Evolutionary conservation across 2,888 invertebrate species (phyloP), one percentile per base, ranked within the genome.

Genomic region (Dyspetes luteomarginatus): DNA sequence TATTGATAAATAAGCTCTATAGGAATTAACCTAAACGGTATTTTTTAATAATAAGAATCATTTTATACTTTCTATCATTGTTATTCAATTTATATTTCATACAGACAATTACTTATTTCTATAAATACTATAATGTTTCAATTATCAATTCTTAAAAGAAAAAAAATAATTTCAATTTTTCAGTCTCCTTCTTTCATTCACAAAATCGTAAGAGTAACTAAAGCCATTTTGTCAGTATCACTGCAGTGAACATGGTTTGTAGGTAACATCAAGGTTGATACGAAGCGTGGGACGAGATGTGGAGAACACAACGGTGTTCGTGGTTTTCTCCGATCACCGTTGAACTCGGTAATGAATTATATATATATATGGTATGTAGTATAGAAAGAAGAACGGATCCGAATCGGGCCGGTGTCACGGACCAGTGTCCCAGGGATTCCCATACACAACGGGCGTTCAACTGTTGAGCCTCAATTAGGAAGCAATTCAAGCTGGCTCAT

Each of bases 401-500:
- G 62, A 68, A 19, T 62, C 41, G 62, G 50, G 62, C 24, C 19
- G 43, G 36, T 73, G 62, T 64, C 73, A 56, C 64, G 56, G 64
- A 64, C 64, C 43, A 64, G 64, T 73, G 64, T 81, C 72, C 64
- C 77, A 69, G 24, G 56, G 73, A 58, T 58, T 43, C 68, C 73
- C 73, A 77, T 77, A 77, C 64, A 77, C 76, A 77, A 69, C 68
- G 72, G 64, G 77, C 81, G 68, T 81, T 81, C 77, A 77, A 73
- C 81, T 77, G 81, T 81, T 81, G 81, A 77, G 73, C 81, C 68
- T 77, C 81, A 77, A 81, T 81, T 81, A 81, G 77, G 64, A 69
- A 77, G 77, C 69, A 81, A 81, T 81, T 81, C 69, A 73, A 69
- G 73, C 73, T 73, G 58, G 43, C 73, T 81, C 73, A 62, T 4